Base-by-base conservation (phyloP, 1,140 invertebrate genomes). In the Coenobita brevimanus region DNA sequence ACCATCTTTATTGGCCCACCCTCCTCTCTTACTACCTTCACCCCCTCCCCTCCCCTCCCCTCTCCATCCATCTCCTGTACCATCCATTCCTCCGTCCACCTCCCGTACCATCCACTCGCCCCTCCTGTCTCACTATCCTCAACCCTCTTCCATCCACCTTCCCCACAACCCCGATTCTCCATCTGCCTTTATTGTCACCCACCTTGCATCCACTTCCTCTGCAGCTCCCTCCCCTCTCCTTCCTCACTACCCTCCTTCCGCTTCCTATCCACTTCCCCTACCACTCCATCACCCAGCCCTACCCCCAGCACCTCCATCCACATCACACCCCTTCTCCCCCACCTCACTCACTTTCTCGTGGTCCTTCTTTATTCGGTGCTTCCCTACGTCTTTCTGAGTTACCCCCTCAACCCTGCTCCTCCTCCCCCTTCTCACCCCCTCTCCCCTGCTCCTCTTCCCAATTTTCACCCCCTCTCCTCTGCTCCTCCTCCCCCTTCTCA, bases 1-100 rank as follows among this genome's bases (percentile, higher is more conserved):
- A 83, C 67, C 67, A 83, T 83, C 82, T 83, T 81, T 81, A 81
- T 64, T 71, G 67, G 8, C 67, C 62, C 62, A 27, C 62, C 62
- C 4, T 21, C n/a, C 4, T n/a, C 62, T 64, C 3, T 64, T 4
- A 21, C 4, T 13, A 38, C 33, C 10, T 21, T 41, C 17, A 15
- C 36, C 41, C 41, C 73, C 27, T 38, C 38, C 3, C 2, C 38
- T 38, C 3, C n/a, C 17, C 73, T 2, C 67, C 0, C 67, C 27
- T 24, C n/a, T 33, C 67, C n/a, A 17, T 17, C 3, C 24, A 0
- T 33, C 67, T 27, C 33, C 6, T 30, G 33, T n/a, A n/a, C n/a
- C n/a, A n/a, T n/a, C n/a, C 13, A 27, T 4, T 33, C 43, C 43
- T 2, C 21, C 60, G 15, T 41, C 33, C 36, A 3, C 80, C 46